Conservation (phyloP, 2,888 invertebrate genomes). For the Anaspis maculata region DNA sequence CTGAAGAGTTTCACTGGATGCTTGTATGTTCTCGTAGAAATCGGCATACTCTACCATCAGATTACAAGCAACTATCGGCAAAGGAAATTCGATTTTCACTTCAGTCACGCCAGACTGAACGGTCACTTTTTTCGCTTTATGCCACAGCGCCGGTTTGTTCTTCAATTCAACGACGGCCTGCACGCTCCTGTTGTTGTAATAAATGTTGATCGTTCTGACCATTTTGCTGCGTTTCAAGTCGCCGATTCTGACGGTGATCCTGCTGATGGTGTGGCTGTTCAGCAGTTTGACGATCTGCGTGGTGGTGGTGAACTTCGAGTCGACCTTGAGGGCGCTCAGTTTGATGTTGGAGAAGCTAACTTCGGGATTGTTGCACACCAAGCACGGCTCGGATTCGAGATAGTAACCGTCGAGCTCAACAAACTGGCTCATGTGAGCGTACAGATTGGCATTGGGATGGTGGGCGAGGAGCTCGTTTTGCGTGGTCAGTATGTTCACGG, state of each 20-base stretch:
- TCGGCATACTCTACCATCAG: constrained; percentile 98
- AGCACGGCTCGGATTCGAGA: constrained; percentile 92
- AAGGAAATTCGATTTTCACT: constrained; percentile 91
- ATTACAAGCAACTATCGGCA: constrained; percentile 96
- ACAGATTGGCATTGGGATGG: constrained; percentile 91
- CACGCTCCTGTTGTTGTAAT: constrained; percentile 92
- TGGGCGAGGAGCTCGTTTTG: constrained; percentile 83
- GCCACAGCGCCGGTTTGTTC: constrained; percentile 93
- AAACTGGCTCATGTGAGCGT: constrained; percentile 85
- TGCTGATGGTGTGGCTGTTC: constrained; percentile 91
- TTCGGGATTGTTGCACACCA: constrained; percentile 97
- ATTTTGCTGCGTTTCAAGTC: constrained; percentile 96
- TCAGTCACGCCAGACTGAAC: constrained; percentile 89
- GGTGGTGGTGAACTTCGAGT: constrained; percentile 96
- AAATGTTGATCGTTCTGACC: constrained; percentile 92
- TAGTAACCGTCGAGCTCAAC: constrained; percentile 95
- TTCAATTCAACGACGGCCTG: constrained; percentile 96
- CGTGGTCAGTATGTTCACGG: constrained; percentile 74
- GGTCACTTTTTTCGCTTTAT: constrained; percentile 88
- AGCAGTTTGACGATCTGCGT: constrained; percentile 95
- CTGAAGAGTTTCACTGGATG: constrained; percentile 87
- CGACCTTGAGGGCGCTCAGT: constrained; percentile 86
- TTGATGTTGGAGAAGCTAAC: constrained; percentile 87
- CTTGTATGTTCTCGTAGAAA: constrained; percentile 92
- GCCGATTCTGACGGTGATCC: constrained; percentile 85